A percentile compares a stretch with the other conserved stretches of the same genome.
These are phyloP conservation scores for Tipula unca DNA, from an alignment of 2,888 invertebrate genomes.

Conservation along the genomic window DNA sequence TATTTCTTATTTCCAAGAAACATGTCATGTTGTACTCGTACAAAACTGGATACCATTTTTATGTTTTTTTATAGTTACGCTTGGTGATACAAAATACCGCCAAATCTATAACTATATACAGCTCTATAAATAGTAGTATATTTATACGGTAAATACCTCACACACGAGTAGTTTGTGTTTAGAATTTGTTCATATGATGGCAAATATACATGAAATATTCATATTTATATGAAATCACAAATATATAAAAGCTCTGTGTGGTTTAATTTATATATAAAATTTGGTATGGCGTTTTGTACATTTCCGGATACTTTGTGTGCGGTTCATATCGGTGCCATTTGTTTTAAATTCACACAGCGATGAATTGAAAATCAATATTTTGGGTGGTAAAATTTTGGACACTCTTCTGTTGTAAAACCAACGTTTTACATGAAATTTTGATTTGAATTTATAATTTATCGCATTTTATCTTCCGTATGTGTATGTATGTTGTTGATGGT, in stretches of 20 bases:
- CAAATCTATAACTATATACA: background rate
- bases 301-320: background rate
- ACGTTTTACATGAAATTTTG: background rate
- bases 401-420: background rate
- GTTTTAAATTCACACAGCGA: background rate
- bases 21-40: background rate
- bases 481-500: background rate
- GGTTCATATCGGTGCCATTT: background rate
- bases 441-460: background rate
- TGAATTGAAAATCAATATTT: background rate
- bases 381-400: background rate
- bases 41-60: background rate
- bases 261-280: background rate
- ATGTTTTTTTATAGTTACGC: background rate
- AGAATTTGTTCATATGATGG: background rate
- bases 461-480: background rate
- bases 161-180: background rate
- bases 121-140: too few species aligned
- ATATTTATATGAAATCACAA: background rate
- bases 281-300: background rate
- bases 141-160: background rate
- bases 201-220: background rate
- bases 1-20: background rate
- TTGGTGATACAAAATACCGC: background rate
- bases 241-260: background rate